These are phyloP conservation scores for Elephas maximus DNA, from an alignment of 2,113 vertebrate species.

Conservation along the genomic window DNA sequence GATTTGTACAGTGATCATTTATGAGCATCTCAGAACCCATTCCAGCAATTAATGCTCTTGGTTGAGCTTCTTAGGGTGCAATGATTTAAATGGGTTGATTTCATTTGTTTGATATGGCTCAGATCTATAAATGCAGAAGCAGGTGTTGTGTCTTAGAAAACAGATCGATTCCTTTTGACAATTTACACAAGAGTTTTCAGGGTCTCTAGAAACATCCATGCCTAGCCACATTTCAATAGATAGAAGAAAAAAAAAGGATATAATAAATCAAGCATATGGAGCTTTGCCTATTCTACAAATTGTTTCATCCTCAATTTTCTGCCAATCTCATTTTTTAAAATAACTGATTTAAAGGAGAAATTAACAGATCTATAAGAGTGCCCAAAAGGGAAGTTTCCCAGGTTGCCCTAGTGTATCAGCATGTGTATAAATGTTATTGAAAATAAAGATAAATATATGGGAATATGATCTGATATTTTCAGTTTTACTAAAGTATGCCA, in stretches of 20 bases:
- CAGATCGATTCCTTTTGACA: constrained; percentile 55
- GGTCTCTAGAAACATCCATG: constrained; percentile 7
- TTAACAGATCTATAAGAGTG: constrained; percentile 24
- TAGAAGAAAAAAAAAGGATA: neutral
- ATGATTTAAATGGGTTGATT: constrained; percentile 22
- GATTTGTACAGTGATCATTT: constrained; percentile 61
- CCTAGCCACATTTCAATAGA: neutral
- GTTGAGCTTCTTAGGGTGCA: constrained; percentile 54
- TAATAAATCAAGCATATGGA: constrained; percentile 7
- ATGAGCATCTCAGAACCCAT: constrained; percentile 28
- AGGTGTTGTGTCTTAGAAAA: constrained; percentile 50
- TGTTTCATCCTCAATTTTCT: constrained; percentile 36
- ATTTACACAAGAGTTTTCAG: constrained; percentile 47
- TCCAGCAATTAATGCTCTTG: constrained; percentile 69
- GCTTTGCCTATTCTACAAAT: constrained; percentile 14
- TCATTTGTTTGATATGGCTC: constrained; percentile 1
- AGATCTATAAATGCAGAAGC: constrained; percentile 2
- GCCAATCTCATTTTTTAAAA: constrained; percentile 42
- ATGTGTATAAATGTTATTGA: neutral
- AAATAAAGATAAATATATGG: neutral
- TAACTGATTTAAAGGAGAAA: constrained; percentile 9
- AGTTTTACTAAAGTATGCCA: neutral
- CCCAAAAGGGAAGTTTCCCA: neutral
- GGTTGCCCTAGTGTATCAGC: neutral
- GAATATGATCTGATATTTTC: neutral